These are phyloP conservation scores for Phytoseiulus persimilis DNA, from an alignment of 2,888 invertebrate genomes.

Conservation along the genomic window DNA sequence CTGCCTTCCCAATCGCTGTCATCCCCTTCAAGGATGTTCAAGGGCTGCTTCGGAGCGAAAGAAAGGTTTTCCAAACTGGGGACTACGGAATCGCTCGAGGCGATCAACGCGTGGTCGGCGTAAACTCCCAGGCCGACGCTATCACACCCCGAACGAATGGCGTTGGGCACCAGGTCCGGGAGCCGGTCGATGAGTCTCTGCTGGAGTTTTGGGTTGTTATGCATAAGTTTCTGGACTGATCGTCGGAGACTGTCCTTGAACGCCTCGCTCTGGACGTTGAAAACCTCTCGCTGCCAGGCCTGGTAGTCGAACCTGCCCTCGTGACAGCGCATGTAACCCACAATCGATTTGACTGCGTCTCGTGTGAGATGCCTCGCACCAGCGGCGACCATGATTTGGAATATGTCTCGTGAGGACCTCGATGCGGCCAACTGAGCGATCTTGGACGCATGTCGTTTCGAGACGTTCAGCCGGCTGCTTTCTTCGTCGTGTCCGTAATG, in stretches of 20 bases:
- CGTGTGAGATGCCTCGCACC: not conserved
- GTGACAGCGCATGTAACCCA: not conserved
- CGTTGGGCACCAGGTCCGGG: not conserved
- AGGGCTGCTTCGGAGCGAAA: not conserved
- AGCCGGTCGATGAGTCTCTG: not conserved
- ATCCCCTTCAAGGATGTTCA: slow-evolving; percentile 15
- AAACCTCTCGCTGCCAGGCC: slow-evolving; percentile 25
- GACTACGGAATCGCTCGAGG: not conserved
- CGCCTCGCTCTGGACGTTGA: not conserved
- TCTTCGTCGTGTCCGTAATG: slow-evolving; percentile 29
- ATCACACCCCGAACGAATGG: not conserved
- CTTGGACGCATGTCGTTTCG: not conserved
- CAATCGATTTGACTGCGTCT: slow-evolving; percentile 16
- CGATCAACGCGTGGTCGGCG: not conserved
- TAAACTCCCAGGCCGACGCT: not conserved
- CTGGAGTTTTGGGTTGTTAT: not conserved
- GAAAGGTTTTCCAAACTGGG: not conserved
- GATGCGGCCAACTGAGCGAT: slow-evolving; percentile 24
- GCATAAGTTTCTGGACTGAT: not conserved
- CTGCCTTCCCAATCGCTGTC: slow-evolving; percentile 32
- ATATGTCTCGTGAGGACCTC: slow-evolving; percentile 27
- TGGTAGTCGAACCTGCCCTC: slow-evolving; percentile 13
- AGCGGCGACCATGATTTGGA: not conserved
- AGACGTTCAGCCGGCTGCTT: not conserved
- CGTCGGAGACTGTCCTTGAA: not conserved